Evolutionary conservation across 1,140 invertebrate genomes (phyloP).

Genomic region (Leptonema lineaticorne): DNA sequence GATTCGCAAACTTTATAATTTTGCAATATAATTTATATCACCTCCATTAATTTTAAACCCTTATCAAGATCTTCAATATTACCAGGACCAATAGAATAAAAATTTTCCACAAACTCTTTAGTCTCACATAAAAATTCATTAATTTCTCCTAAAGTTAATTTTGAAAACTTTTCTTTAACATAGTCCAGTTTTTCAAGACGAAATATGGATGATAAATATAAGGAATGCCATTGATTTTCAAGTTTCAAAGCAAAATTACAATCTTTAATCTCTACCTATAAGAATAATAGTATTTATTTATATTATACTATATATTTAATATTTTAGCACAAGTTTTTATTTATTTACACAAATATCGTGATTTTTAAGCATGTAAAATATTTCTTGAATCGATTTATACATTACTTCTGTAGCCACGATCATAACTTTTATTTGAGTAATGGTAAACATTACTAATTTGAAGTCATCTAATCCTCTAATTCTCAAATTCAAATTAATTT

Average conservation of each 20-base stretch:
- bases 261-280: conserved; percentile 53
- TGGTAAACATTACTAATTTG: conserved; percentile 80
- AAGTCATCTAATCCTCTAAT: conserved; percentile 78
- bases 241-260: conserved; percentile 61
- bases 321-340: background rate
- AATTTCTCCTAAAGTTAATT: conserved; percentile 72
- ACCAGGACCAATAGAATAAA: conserved; percentile 73
- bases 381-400: conserved; percentile 67
- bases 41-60: conserved; percentile 69
- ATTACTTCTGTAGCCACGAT: conserved; percentile 74
- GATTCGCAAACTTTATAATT: conserved; percentile 14
- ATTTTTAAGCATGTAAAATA: conserved; percentile 59
- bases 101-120: conserved; percentile 69
- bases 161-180: conserved; percentile 77
- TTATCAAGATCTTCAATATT: conserved; percentile 72
- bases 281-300: background rate
- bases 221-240: conserved; percentile 66
- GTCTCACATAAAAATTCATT: conserved; percentile 67
- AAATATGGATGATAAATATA: conserved; percentile 68
- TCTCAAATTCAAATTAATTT: conserved; percentile 65
- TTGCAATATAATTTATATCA: conserved; percentile 40
- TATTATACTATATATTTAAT: background rate
- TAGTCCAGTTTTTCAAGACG: conserved; percentile 67
- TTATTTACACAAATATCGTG: conserved; percentile 57
- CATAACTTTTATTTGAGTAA: conserved; percentile 70